phyloP scores from a whole-genome alignment of 2,888 invertebrate genomes.

The Drosophila eohydei region DNA sequence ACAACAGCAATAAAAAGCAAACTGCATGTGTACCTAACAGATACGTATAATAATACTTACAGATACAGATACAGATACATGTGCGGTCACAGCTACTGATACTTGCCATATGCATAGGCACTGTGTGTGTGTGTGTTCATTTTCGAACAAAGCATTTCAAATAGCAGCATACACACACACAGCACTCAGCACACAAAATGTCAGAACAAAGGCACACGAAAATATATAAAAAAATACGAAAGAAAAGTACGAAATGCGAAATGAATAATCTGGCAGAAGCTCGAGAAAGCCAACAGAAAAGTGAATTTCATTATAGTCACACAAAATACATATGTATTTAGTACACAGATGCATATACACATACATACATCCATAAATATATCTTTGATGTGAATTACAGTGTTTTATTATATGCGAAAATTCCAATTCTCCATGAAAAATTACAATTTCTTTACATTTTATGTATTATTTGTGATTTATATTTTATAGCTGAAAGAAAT shows the following conservation, averaged over 20 bases:
- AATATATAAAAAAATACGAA: constrained; percentile 8
- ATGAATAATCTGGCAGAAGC: constrained; percentile 23
- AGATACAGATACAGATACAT: constrained; percentile 18
- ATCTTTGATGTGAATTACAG: too few species aligned
- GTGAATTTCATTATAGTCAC: constrained; percentile 18
- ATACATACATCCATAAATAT: not conserved
- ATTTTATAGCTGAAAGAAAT: too few species aligned
- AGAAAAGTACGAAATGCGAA: constrained; percentile 29
- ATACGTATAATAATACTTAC: constrained; percentile 19
- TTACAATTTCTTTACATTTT: too few species aligned
- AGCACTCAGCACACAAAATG: constrained; percentile 13
- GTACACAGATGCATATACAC: not conserved
- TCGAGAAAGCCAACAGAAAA: constrained; percentile 15
- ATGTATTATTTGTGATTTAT: too few species aligned
- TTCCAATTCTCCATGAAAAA: too few species aligned
- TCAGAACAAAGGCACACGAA: constrained; percentile 63
- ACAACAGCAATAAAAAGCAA: constrained; percentile 36
- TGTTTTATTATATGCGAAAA: too few species aligned
- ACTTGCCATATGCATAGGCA: constrained; percentile 10
- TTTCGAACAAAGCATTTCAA: constrained; percentile 72
- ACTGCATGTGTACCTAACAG: constrained; percentile 52
- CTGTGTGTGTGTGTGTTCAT: constrained; percentile 16
- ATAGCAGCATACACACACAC: constrained; percentile 46
- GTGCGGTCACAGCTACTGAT: constrained; percentile 6
- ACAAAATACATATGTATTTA: not conserved